These are phyloP conservation scores for Psittacus erithacus DNA, from an alignment of 2,113 vertebrate species.

Conservation along the genomic window DNA sequence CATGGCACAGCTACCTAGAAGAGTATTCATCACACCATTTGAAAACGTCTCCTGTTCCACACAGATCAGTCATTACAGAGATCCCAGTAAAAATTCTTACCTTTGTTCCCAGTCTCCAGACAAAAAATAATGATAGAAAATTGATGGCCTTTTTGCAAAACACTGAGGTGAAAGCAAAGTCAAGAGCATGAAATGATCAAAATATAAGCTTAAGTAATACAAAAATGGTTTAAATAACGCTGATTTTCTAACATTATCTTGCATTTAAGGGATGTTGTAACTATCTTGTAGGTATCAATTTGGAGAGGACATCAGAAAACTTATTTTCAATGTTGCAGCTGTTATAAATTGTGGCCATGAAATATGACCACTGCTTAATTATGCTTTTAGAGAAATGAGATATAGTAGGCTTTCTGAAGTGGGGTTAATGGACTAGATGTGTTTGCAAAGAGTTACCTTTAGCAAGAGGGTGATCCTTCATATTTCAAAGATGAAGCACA, in stretches of 20 bases:
- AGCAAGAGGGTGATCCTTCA: accelerated
- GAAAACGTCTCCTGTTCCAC: neutral
- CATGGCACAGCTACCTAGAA: neutral
- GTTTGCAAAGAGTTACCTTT: neutral
- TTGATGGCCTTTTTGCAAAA: neutral
- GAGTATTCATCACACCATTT: neutral
- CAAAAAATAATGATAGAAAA: neutral
- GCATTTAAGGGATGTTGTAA: neutral
- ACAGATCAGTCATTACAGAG: neutral
- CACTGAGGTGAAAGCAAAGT: neutral
- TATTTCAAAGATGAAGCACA: neutral
- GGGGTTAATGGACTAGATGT: neutral
- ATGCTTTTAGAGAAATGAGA: neutral
- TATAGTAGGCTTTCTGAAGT: neutral
- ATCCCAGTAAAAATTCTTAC: neutral
- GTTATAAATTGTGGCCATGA: neutral
- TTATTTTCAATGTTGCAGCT: neutral
- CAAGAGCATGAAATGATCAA: neutral
- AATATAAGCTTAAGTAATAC: neutral
- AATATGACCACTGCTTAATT: neutral
- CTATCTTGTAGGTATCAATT: neutral
- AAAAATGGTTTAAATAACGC: neutral
- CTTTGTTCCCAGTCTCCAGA: neutral
- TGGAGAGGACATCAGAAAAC: neutral
- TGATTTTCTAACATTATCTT: neutral